Evolutionary conservation across 1,140 invertebrate species (phyloP), one percentile per base, ranked within the genome.

Genomic region (Amphibalanus amphitrite): DNA sequence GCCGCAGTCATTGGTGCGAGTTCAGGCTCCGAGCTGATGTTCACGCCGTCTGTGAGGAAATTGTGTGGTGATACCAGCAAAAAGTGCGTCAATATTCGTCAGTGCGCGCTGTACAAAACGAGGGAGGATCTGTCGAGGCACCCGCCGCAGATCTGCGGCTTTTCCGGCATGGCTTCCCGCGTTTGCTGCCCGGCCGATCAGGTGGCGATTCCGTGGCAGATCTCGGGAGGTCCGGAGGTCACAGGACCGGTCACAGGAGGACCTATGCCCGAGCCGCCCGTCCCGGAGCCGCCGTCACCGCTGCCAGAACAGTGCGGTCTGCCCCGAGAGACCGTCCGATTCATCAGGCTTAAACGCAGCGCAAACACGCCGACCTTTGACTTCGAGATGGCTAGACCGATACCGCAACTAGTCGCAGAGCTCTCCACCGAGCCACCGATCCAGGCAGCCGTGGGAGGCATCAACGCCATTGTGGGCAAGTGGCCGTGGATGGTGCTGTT

Each of bases 401-500:
- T n/a, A n/a, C n/a, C n/a, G n/a, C n/a, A n/a, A n/a, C n/a, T n/a
- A n/a, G n/a, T n/a, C n/a, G 17, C 38, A 8, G 38, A 38, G 17
- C 38, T 38, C 6, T 38, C 38, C 6, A 17, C 6, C 38, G 38
- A 38, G 10, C 13, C 13, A 3, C 13, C 47, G 13, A 59, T 59
- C 20, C 47, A 65, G 4, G 30, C 40, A 69, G 40, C 69, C 28
- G 29, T 71, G 20, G 73, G 73, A 8, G 73, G 73, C 6, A 33
- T 59, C 25, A 69, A 74, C 33, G 72, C 73, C 38, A 28, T 30
- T 0, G 25, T 69, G 17, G 67, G 70, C 29, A 69, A 69, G n/a
- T 74, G 70, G 67, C 73, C 73, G 23, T 74, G 71, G 68, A 72
- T 73, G 33, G 73, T 47, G 26, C 69, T 59, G 26, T 59, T 74